A percentile compares a stretch with the other conserved stretches of the same genome.
phyloP scores from a whole-genome alignment of 2,113 vertebrate species.

The Notechis scutatus region DNA sequence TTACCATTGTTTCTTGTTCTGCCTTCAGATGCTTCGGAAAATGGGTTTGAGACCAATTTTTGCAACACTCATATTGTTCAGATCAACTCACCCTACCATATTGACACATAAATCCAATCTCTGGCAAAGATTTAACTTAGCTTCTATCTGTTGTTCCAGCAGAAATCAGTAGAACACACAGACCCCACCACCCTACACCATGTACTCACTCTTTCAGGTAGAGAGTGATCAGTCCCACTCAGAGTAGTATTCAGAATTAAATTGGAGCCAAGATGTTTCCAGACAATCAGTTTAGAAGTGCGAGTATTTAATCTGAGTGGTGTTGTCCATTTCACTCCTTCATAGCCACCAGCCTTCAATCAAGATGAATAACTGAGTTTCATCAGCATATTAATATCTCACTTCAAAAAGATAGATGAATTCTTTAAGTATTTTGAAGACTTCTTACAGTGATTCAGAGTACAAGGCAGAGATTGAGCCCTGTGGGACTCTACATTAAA shows the following conservation, averaged over 20 bases:
- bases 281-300: neutral
- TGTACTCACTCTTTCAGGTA: neutral
- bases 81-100: neutral
- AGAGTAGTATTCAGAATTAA: neutral
- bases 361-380: neutral
- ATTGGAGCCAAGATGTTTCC: neutral
- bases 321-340: neutral
- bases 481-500: neutral
- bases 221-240: neutral
- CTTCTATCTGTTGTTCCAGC: neutral
- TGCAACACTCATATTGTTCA: neutral
- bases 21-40: neutral
- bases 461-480: neutral
- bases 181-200: neutral
- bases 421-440: neutral
- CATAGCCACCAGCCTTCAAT: neutral
- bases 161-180: neutral
- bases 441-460: neutral
- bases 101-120: neutral
- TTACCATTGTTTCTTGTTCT: neutral
- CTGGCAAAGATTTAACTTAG: neutral
- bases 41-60: neutral
- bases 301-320: neutral
- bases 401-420: neutral
- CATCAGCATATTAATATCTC: neutral